Evolutionary conservation across 2,797 vertebrate genomes (phyloP), one percentile per base, ranked within the genome.

Genomic region (Scolopax bukidnonensis): DNA sequence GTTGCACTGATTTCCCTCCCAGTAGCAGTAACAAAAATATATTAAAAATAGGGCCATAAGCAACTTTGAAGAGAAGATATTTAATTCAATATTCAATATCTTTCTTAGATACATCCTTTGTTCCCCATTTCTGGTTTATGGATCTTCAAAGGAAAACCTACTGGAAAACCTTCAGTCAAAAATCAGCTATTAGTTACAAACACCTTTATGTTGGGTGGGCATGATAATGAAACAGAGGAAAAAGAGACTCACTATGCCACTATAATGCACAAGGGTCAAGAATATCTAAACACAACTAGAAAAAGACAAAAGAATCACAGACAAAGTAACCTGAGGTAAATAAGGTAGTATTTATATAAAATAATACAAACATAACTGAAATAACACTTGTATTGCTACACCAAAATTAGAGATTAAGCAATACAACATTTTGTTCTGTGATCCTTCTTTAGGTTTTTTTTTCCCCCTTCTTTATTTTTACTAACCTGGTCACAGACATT

Each of bases 401-500:
- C 94, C 18, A 80, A 78, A 95, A 91, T 82, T 43, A 84, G 53
- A 91, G 81, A 95, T 86, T 97, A 48, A 90, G 96, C 96, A 98
- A 97, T 97, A 97, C 60, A 96, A 73, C 30, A 93, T 93, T 98
- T 98, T 98, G 95, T 98, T 98, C 98, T 98, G 98, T 98, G 98
- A 98, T 98, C 98, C 98, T 98, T 98, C 96, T 95, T 96, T 75
- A 90, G 94, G 41, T 85, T 94, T 61, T 94, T 78, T 98, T 96
- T 92, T 65, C 21, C 87, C 97, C 97, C 96, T 98, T 97, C 97
- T 97, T 98, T 84, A 89, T 97, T 97, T 98, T 98, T 98, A 99
- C 99, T 99, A 98, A 99, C 99, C 99, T 99, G 99, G 97, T 99
- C 99, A 99, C 98, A 99, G 98, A 99, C 98, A 99, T 98, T 99